Evolutionary conservation across 2,797 vertebrate species (phyloP).

Genomic region (Chromobotia macracanthus): DNA sequence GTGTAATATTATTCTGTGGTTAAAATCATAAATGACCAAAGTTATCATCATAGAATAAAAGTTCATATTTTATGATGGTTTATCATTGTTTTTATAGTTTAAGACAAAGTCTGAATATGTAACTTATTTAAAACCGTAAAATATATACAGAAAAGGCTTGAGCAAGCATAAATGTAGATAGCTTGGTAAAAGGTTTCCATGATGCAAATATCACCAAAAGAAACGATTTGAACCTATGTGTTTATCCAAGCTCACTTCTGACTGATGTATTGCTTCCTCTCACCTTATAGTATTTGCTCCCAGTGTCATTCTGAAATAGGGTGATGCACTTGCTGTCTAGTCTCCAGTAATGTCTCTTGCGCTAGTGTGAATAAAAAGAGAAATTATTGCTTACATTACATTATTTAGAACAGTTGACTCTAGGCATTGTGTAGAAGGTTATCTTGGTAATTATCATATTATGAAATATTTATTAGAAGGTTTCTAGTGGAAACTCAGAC

Average conservation of each 20-base stretch:
- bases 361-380: slow-evolving; percentile 7
- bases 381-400: neutral
- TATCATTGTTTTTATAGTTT: too few relatives aligned
- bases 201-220: too few relatives aligned
- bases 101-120: too few relatives aligned
- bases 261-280: slow-evolving; percentile 30
- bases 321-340: slow-evolving; percentile 98
- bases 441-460: slow-evolving; percentile 5
- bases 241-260: neutral
- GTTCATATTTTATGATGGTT: too few relatives aligned
- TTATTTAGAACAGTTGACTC: slow-evolving; percentile 1
- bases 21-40: too few relatives aligned
- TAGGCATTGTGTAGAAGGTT: neutral
- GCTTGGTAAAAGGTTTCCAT: too few relatives aligned
- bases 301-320: slow-evolving; percentile 93
- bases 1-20: too few relatives aligned
- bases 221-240: neutral
- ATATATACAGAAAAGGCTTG: too few relatives aligned
- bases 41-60: too few relatives aligned
- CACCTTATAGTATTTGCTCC: slow-evolving; percentile 98
- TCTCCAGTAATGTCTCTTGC: slow-evolving; percentile 94
- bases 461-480: neutral
- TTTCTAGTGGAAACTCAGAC: slow-evolving; percentile 18
- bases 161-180: too few relatives aligned
- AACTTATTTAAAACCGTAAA: too few relatives aligned